Percentiles rank a stretch among this genome's conserved stretches.
Evolutionary conservation across 1,140 invertebrate species (phyloP).

Genomic region (Diabrotica virgifera): DNA sequence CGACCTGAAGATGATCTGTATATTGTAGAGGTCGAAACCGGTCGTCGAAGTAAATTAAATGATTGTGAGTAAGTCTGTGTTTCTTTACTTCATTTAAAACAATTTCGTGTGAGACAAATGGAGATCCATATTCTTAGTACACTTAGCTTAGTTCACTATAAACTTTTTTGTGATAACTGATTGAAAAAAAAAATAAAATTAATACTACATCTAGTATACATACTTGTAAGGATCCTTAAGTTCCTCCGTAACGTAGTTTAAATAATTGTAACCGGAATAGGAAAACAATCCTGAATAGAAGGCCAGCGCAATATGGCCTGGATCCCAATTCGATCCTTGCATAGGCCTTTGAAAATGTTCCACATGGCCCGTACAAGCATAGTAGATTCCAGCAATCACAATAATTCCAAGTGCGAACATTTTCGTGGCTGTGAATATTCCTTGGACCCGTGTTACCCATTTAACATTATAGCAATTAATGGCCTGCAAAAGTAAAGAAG

Average conservation of each 20-base stretch:
- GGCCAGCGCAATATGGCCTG: conserved; percentile 81
- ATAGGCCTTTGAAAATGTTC: conserved; percentile 79
- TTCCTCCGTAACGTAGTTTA: conserved; percentile 92
- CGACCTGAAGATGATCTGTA: too few species aligned
- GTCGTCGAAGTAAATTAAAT: too few species aligned
- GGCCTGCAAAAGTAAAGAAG: conserved; percentile 37
- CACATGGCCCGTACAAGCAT: conserved; percentile 61
- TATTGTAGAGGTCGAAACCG: too few species aligned
- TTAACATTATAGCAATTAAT: conserved; percentile 97
- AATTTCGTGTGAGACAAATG: too few species aligned
- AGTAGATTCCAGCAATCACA: conserved; percentile 77
- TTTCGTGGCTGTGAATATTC: conserved; percentile 92
- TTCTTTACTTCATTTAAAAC: too few species aligned
- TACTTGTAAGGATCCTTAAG: conserved; percentile 89
- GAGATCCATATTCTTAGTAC: too few species aligned
- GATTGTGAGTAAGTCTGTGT: too few species aligned
- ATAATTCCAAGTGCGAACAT: conserved; percentile 86
- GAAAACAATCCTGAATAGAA: conserved; percentile 98
- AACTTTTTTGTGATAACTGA: too few species aligned
- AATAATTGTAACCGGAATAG: conserved; percentile 92
- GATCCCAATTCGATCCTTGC: conserved; percentile 68
- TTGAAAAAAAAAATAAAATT: too few species aligned
- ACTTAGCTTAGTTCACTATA: too few species aligned
- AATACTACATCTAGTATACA: conserved; percentile 24
- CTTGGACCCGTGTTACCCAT: conserved; percentile 77